Base-by-base conservation (phyloP, 2,113 vertebrate genomes). In the Dasyurus viverrinus region DNA sequence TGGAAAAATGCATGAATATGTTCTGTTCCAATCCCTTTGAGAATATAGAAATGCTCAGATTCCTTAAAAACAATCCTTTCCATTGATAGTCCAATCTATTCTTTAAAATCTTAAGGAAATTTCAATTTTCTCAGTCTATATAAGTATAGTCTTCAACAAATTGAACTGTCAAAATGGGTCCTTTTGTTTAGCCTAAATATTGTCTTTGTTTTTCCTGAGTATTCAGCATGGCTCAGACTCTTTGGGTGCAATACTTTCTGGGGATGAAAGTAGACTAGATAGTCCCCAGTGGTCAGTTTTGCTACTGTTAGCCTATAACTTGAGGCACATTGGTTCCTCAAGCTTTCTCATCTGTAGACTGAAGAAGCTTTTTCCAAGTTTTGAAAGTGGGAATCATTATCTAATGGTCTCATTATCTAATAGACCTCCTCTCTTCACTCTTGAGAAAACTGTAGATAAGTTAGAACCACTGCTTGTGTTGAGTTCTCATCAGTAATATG, bases 351-450 rank as follows among this genome's bases (percentile, higher is more conserved):
- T 42, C 68, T 93, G 89, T 54, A 91, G 89, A 50, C 30, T 14
- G 36, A 89, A 90, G 25, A 46, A 2, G 3, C 53, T 92, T 76
- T 92, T 53, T 57, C 90, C 19, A 27, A 90, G 47, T 91, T 93
- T 93, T 84, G 16, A 84, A 36, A 84, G 5, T 16, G n/a, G 19
- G 16, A 36, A n/a, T 76, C 68, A 76, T 76, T n/a, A 76, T 42
- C 19, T 22, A 76, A 76, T 76, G 68, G 16, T 76, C 16, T 76
- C 16, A 42, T 84, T 42, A 84, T 84, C 68, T 42, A 84, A 84
- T 23, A 42, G 42, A 23, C n/a, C 42, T 91, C 84, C 60, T 94
- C 36, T 92, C 54, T 76, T 89, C 92, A 48, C 53, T 97, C 50
- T 54, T 26, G 89, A 94, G 91, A 92, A 50, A 92, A 16, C 48